phyloP scores from a whole-genome alignment of 2,113 vertebrate species.

The Panthera tigris region DNA sequence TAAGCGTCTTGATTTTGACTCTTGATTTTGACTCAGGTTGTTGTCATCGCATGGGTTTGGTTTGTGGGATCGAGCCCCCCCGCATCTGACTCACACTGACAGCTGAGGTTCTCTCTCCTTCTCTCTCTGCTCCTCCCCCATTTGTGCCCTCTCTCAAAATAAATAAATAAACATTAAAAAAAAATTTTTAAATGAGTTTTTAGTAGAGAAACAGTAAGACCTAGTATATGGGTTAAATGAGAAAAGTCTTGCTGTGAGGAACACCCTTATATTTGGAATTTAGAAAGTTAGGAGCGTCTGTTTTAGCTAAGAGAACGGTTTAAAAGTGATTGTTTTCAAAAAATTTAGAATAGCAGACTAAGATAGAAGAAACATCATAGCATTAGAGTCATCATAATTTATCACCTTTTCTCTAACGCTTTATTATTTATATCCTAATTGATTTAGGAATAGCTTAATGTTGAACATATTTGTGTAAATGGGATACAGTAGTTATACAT shows the following conservation, averaged over 20 bases:
- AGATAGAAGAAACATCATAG: not conserved
- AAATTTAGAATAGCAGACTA: not conserved
- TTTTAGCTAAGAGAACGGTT: not conserved
- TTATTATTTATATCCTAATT: not conserved
- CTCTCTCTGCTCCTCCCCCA: no score
- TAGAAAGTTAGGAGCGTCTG: not conserved
- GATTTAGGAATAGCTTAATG: not conserved
- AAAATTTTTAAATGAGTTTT: not conserved
- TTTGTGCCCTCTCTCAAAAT: no score
- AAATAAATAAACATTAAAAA: no score
- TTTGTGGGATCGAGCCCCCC: no score
- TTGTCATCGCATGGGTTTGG: no score
- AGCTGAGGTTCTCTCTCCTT: no score
- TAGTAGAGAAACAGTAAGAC: not conserved
- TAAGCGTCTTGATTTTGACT: no score
- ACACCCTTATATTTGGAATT: not conserved
- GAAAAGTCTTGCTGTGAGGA: not conserved
- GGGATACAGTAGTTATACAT: not conserved
- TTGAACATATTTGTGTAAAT: not conserved
- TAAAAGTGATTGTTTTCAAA: not conserved
- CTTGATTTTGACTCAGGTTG: no score
- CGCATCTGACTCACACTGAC: no score
- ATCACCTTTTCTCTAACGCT: not conserved
- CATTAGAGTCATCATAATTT: not conserved
- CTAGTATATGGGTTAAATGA: not conserved